Percentiles rank a stretch among this genome's conserved stretches.
Conservation (phyloP, 2,888 invertebrate genomes). For the Ctena decussata region DNA sequence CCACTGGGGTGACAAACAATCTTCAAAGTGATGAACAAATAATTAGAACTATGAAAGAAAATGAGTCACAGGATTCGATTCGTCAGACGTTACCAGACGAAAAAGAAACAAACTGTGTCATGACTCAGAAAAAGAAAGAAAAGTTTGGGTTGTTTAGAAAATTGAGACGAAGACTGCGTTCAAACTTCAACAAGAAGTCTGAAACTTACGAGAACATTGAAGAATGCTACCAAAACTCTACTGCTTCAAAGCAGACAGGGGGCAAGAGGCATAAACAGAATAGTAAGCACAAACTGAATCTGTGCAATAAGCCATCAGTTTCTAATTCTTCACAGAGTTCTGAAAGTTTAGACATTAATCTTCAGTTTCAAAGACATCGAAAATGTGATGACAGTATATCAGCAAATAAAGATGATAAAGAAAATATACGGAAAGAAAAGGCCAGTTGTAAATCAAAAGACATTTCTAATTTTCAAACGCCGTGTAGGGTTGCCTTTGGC, state of each 20-base stretch:
- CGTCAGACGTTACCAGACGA: conserved; percentile 67
- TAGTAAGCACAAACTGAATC: conserved; percentile 67
- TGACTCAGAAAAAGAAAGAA: conserved; percentile 72
- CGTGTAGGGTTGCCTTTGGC: conserved; percentile 30
- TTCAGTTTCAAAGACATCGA: conserved; percentile 62
- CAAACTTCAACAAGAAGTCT: conserved; percentile 73
- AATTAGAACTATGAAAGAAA: conserved; percentile 55
- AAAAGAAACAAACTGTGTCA: conserved; percentile 54
- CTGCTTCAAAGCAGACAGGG: conserved; percentile 62
- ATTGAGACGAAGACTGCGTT: conserved; percentile 74
- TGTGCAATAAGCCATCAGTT: conserved; percentile 75
- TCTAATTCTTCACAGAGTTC: conserved; percentile 78
- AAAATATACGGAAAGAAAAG: conserved; percentile 74
- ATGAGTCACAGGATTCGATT: conserved; percentile 63
- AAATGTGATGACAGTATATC: conserved; percentile 70
- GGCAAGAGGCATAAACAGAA: conserved; percentile 74
- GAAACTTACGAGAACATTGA: conserved; percentile 69
- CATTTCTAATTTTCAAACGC: conserved; percentile 76
- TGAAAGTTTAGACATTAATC: conserved; percentile 78
- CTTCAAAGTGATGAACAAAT: conserved; percentile 27
- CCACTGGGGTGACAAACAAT: conserved; percentile 34
- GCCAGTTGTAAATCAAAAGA: conserved; percentile 80
- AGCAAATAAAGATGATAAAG: conserved; percentile 77
- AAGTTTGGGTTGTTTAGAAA: conserved; percentile 79
- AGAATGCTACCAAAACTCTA: conserved; percentile 44